Percentiles rank a stretch among this genome's conserved stretches.
Evolutionary conservation across 2,797 vertebrate species (phyloP).

Genomic region (Nasua narica): DNA sequence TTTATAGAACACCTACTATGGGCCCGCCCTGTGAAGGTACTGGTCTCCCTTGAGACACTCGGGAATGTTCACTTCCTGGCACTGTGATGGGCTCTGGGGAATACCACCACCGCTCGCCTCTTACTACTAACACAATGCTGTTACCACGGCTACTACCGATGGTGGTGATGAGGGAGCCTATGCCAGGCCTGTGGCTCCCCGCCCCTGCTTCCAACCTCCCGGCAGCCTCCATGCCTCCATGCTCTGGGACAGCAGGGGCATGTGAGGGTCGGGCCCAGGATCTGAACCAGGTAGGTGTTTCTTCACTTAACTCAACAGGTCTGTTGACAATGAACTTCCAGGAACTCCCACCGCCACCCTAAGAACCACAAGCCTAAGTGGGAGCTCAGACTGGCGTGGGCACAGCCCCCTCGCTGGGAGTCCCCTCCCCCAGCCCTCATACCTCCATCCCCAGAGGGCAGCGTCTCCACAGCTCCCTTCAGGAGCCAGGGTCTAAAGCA

Average conservation of each 20-base stretch:
- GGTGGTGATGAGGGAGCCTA: background rate
- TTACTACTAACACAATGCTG: background rate
- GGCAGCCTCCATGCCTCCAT: background rate
- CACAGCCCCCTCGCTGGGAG: background rate
- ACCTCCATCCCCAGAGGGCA: background rate
- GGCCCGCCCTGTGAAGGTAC: background rate
- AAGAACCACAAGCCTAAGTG: background rate
- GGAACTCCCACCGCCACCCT: background rate
- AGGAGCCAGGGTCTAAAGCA: no score
- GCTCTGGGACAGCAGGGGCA: background rate
- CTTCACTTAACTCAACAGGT: background rate
- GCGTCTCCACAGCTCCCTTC: background rate
- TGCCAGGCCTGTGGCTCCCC: no score
- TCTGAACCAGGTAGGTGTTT: background rate
- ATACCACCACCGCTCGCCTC: background rate
- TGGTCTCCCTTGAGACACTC: background rate
- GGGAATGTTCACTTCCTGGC: background rate
- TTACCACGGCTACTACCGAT: background rate
- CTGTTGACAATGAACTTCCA: background rate
- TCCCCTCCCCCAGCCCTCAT: background rate
- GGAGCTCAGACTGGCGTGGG: background rate
- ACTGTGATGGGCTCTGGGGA: accelerated
- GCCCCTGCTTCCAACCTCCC: background rate
- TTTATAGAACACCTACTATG: background rate
- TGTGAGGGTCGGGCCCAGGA: background rate